Evolutionary conservation across 2,797 vertebrate species (phyloP), one percentile per base, ranked within the genome.

Genomic region (Nyctalus aviator): DNA sequence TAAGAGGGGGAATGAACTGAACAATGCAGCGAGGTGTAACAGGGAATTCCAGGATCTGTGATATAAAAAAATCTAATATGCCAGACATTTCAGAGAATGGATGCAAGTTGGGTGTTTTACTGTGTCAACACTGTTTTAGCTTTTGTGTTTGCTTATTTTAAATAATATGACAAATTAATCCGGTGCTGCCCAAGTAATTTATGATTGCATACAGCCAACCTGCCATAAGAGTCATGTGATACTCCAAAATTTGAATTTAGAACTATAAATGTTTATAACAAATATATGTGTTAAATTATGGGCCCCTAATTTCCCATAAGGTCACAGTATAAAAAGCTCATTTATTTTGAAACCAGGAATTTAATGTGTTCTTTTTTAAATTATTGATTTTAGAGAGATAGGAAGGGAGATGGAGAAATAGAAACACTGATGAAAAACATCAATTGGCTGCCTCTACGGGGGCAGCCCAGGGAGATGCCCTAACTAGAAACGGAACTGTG

Each of bases 121-220:
- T 64, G 5, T 50, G 3, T 68, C 18, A 88, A 18, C 10, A 73
- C 15, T 23, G 20, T 73, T 53, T 30, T 69, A 83, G 20, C 1
- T 55, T 81, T 10, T 50, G 7, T n/a, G 86, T 82, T 50, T 73
- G 9, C 9, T 90, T 66, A 91, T 82, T 79, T 89, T 71, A 83
- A 91, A 55, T 46, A 83, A 91, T 55, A 62, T 32, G 35, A 41
- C 4, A 50, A 72, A 72, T 41, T 7, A 9, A 69, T 48, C 25
- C 8, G 27, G 30, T 30, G 3, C 55, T 84, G 81, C 30, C 17
- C n/a, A 72, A 46, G n/a, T 17, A 20, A 57, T 18, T 83, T 41
- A 84, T 53, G 48, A 78, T 64, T 23, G 41, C 1, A 62, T 81
- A 69, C 0, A 77, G 13, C 30, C 8, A 53, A 35, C 18, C 9